Evolutionary conservation across 2,797 vertebrate species (phyloP).

Genomic region (Chaenodraco wilsoni): DNA sequence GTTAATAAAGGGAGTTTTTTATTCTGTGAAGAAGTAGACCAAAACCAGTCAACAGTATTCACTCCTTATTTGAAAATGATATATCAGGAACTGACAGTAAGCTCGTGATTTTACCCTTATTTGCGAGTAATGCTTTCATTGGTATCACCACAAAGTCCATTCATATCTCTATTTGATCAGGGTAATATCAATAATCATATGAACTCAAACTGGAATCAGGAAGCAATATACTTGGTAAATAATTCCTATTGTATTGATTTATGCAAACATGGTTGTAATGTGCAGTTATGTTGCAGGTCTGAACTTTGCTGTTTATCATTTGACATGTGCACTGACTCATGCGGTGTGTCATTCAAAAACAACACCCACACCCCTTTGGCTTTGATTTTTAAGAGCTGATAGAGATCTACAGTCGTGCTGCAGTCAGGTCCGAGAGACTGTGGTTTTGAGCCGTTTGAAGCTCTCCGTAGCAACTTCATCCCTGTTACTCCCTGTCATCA

Average conservation of each 20-base stretch:
- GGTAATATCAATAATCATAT: background rate
- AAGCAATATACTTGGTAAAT: background rate
- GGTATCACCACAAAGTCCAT: background rate
- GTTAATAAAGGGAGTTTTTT: conserved; percentile 6
- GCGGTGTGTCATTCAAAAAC: conserved; percentile 26
- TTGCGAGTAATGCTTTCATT: conserved; percentile 5
- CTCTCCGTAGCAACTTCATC: conserved; percentile 12
- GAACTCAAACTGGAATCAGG: background rate
- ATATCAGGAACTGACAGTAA: conserved; percentile 11
- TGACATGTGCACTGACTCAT: conserved; percentile 21
- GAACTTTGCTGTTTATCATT: conserved; percentile 19
- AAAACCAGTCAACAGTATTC: conserved; percentile 13
- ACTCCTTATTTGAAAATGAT: conserved; percentile 22
- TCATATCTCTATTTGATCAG: background rate
- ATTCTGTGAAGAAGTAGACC: conserved; percentile 6
- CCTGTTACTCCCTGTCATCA: conserved; percentile 39
- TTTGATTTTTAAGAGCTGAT: conserved; percentile 17
- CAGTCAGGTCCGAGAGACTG: conserved; percentile 18
- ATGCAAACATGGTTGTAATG: background rate
- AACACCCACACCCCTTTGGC: conserved; percentile 15
- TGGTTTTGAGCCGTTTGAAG: conserved; percentile 25
- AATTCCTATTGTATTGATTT: background rate
- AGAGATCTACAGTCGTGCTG: background rate
- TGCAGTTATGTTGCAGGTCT: background rate
- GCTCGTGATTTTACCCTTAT: conserved; percentile 15